A percentile compares a stretch with the other conserved stretches of the same genome.
Evolutionary conservation across 2,113 vertebrate species (phyloP).

Genomic region (Mellivora capensis): DNA sequence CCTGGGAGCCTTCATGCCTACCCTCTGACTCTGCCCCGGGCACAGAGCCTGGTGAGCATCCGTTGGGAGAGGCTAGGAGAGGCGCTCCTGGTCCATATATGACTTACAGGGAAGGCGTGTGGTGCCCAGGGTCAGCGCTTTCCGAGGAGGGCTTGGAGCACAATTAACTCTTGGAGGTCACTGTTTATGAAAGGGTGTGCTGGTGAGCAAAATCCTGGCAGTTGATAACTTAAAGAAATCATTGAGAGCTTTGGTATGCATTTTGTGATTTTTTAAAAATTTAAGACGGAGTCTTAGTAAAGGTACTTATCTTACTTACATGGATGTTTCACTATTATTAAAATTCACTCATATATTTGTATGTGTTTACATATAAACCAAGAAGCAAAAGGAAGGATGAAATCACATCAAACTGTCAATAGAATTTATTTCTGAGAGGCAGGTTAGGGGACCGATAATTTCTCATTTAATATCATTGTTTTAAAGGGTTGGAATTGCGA

Average conservation of each 20-base stretch:
- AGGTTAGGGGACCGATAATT: not conserved
- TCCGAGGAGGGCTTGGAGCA: not conserved
- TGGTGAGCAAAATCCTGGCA: not conserved
- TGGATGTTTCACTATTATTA: not conserved
- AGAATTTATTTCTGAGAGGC: not conserved
- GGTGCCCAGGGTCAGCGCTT: not conserved
- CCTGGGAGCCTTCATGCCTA: not conserved
- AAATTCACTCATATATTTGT: not conserved
- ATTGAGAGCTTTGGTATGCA: not conserved
- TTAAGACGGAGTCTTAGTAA: not conserved
- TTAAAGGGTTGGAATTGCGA: not conserved
- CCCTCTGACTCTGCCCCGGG: conserved; percentile 31
- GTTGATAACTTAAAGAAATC: not conserved
- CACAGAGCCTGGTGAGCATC: not conserved
- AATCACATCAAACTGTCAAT: not conserved
- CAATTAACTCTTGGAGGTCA: not conserved
- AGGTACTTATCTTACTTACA: not conserved
- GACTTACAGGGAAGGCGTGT: not conserved
- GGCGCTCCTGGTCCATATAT: not conserved
- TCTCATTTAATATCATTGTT: not conserved
- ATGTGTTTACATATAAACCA: not conserved
- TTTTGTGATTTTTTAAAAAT: not conserved
- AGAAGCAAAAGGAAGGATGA: not conserved
- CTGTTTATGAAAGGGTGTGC: not conserved
- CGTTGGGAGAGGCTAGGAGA: not conserved